Evolutionary conservation across 1,140 invertebrate genomes (phyloP).

Genomic region (Hylaeus anthracinus): DNA sequence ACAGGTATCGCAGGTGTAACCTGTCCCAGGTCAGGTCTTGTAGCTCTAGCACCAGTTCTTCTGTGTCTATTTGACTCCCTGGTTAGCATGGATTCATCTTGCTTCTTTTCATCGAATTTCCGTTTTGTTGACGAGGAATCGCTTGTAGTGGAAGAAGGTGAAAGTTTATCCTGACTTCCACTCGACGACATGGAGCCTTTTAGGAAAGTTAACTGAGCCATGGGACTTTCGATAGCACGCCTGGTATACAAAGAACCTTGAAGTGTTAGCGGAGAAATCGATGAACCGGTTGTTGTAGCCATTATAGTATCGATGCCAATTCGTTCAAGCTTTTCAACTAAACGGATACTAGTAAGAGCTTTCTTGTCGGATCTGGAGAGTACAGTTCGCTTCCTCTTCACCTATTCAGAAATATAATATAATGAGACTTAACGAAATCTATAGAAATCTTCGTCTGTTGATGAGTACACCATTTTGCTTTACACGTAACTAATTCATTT

Average conservation of each 20-base stretch:
- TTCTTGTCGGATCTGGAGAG: constrained; percentile 81
- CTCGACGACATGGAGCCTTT: constrained; percentile 80
- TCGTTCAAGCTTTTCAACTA: constrained; percentile 86
- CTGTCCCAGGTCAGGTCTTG: constrained; percentile 83
- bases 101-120: constrained; percentile 19
- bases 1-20: constrained; percentile 76
- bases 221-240: constrained; percentile 84
- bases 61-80: constrained; percentile 68
- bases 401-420: constrained; percentile 21
- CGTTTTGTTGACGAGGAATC: constrained; percentile 77
- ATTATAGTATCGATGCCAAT: constrained; percentile 86
- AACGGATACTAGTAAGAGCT: constrained; percentile 80
- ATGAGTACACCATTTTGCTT: too few relatives aligned
- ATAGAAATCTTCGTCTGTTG: too few relatives aligned
- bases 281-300: constrained; percentile 76
- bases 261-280: constrained; percentile 81
- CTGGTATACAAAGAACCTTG: constrained; percentile 82
- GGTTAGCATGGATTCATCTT: constrained; percentile 2
- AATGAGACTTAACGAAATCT: not conserved
- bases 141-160: constrained; percentile 70
- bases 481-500: too few relatives aligned
- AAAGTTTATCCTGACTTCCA: constrained; percentile 71
- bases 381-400: constrained; percentile 77
- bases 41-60: constrained; percentile 76
- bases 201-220: constrained; percentile 88